Conservation (phyloP, 2,113 vertebrate genomes). For the Dicentrarchus labrax region DNA sequence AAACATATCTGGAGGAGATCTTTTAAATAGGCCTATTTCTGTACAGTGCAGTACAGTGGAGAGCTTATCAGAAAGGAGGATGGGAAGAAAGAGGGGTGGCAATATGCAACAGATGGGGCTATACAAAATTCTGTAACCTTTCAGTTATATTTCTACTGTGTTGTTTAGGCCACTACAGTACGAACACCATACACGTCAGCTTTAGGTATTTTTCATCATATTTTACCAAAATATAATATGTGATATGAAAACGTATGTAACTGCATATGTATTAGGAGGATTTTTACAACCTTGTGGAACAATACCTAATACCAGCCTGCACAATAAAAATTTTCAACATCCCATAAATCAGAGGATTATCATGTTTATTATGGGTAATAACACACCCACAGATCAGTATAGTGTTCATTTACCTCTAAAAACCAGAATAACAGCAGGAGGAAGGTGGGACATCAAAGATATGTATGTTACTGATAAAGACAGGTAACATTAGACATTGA, state of each 20-base stretch:
- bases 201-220: background rate
- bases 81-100: background rate
- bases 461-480: slow-evolving; percentile 15
- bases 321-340: background rate
- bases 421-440: background rate
- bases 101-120: background rate
- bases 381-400: background rate
- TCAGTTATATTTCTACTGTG: background rate
- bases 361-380: slow-evolving; percentile 4
- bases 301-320: background rate
- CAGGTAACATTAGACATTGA: slow-evolving; percentile 1
- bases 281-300: background rate
- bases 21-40: background rate
- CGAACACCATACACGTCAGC: background rate
- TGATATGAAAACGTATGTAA: background rate
- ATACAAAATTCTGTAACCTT: background rate
- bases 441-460: background rate
- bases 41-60: background rate
- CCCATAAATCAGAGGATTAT: background rate
- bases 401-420: slow-evolving; percentile 3
- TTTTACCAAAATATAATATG: background rate
- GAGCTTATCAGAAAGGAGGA: background rate
- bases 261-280: background rate
- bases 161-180: too few relatives aligned
- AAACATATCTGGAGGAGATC: background rate